Percentiles rank a stretch among this genome's conserved stretches.
Evolutionary conservation across 2,113 vertebrate species (phyloP).

Genomic region (Clarias macrocephalus): DNA sequence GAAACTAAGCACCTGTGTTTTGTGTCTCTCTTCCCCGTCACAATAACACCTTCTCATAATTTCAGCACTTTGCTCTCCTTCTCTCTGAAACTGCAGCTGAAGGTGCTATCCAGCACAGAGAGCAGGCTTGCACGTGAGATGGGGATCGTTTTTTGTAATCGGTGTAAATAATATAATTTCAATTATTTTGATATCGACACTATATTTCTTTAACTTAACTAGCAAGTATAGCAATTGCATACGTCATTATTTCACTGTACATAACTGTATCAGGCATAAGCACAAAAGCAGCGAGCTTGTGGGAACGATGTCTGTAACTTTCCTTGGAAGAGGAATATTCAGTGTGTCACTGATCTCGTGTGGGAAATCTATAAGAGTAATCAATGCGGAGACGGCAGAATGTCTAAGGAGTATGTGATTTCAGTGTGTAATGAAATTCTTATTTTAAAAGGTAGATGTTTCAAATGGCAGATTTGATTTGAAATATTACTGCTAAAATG

Average conservation of each 20-base stretch:
- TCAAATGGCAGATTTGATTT: neutral
- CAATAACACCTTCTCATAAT: neutral
- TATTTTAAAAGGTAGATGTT: neutral
- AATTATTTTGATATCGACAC: slow-evolving; percentile 79
- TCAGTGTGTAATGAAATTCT: neutral
- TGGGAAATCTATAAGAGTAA: neutral
- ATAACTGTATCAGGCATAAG: slow-evolving; percentile 41
- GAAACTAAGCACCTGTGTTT: neutral
- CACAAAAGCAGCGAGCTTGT: slow-evolving; percentile 32
- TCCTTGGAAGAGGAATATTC: slow-evolving; percentile 21
- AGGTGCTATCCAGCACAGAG: slow-evolving; percentile 36
- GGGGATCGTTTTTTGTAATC: slow-evolving; percentile 68
- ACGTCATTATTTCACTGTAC: slow-evolving; percentile 38
- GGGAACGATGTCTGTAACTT: slow-evolving; percentile 14
- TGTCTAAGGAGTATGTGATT: neutral
- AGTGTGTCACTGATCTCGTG: neutral
- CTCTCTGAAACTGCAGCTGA: slow-evolving; percentile 28
- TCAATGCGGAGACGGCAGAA: neutral
- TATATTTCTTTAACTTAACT: slow-evolving; percentile 73
- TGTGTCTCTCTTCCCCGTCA: slow-evolving; percentile 5
- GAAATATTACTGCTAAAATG: neutral
- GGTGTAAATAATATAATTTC: slow-evolving; percentile 75
- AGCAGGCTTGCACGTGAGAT: slow-evolving; percentile 39
- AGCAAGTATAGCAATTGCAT: slow-evolving; percentile 43
- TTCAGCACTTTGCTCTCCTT: slow-evolving; percentile 39